Base-by-base conservation (phyloP, 1,140 invertebrate genomes). In the Drosophila virilis region DNA sequence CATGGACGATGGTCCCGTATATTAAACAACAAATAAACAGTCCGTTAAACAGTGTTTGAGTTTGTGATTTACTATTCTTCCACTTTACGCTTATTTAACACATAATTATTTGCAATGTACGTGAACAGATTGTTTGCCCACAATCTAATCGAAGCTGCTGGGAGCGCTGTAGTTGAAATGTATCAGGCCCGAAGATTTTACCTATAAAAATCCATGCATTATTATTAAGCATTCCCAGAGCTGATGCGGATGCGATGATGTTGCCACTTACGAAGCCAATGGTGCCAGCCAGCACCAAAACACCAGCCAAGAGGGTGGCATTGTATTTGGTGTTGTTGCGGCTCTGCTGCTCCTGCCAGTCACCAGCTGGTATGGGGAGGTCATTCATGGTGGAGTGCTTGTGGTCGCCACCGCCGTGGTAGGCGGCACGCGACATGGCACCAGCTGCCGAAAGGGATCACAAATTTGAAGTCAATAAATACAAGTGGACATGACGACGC, bases 1-100 rank as follows among this genome's bases (percentile, higher is more conserved):
- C 91, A 91, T 96, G 66, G 97, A 97, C 92, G 96, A 97, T 93
- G 97, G 95, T 50, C 94, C 95, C 57, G 93, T 94, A 69, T 95
- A 95, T 92, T 95, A 80, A 93, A 22, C n/a, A 50, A 50, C 7
- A 65, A 73, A 85, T 74, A 81, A 71, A 88, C 28, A 61, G 60
- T 52, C 37, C 17, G n/a, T 46, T 32, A 38, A 40, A 38, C 48
- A 70, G n/a, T 51, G 1, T 50, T 73, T 52, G 37, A 67, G 51
- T 79, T 71, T 77, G 69, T 89, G 79, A 80, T 90, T 88, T 89
- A 84, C 84, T 89, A 80, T 52, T 70, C 75, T 54, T 68, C 85
- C 85, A 90, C 74, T 78, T 89, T 84, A 80, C 85, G 80, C 84
- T 89, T 89, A 89, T 90, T 89, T 81, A 85, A 89, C 80, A 89